Evolutionary conservation across 2,113 vertebrate species (phyloP).

Genomic region (Lepisosteus osseus): DNA sequence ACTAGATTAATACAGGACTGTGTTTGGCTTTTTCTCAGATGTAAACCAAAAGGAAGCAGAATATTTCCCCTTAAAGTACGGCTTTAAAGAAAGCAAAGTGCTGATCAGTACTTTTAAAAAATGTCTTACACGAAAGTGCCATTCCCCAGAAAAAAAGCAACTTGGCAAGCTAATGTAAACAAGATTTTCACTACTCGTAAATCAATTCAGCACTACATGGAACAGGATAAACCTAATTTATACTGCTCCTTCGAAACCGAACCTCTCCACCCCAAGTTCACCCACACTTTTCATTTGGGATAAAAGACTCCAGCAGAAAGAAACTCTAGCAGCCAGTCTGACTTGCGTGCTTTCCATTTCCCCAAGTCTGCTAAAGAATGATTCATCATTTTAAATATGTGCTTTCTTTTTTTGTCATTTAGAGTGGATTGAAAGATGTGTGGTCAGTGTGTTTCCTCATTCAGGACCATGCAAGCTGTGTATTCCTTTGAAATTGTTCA

Average conservation of each 20-base stretch:
- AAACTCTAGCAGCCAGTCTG: slow-evolving; percentile 46
- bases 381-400: slow-evolving; percentile 45
- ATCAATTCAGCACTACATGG: slow-evolving; percentile 40
- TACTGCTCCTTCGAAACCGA: slow-evolving; percentile 17
- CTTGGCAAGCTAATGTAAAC: slow-evolving; percentile 42
- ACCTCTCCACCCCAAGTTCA: slow-evolving; percentile 26
- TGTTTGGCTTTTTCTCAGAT: slow-evolving; percentile 67
- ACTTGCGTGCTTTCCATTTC: slow-evolving; percentile 53
- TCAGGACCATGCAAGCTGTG: slow-evolving; percentile 52
- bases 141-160: slow-evolving; percentile 39
- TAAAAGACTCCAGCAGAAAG: slow-evolving; percentile 10
- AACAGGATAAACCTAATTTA: slow-evolving; percentile 40
- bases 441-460: slow-evolving; percentile 17
- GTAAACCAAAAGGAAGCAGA: slow-evolving; percentile 58
- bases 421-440: slow-evolving; percentile 3
- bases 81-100: slow-evolving; percentile 37
- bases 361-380: slow-evolving; percentile 31
- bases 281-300: slow-evolving; percentile 26
- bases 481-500: slow-evolving; percentile 56
- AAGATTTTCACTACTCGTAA: slow-evolving; percentile 41
- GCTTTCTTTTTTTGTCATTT: neutral
- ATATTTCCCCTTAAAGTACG: slow-evolving; percentile 39
- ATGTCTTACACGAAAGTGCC: slow-evolving; percentile 34
- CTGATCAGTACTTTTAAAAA: slow-evolving; percentile 46
- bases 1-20: slow-evolving; percentile 63